Conservation (phyloP, 2,888 invertebrate species). For the Drosophila nr. perissopoda region DNA sequence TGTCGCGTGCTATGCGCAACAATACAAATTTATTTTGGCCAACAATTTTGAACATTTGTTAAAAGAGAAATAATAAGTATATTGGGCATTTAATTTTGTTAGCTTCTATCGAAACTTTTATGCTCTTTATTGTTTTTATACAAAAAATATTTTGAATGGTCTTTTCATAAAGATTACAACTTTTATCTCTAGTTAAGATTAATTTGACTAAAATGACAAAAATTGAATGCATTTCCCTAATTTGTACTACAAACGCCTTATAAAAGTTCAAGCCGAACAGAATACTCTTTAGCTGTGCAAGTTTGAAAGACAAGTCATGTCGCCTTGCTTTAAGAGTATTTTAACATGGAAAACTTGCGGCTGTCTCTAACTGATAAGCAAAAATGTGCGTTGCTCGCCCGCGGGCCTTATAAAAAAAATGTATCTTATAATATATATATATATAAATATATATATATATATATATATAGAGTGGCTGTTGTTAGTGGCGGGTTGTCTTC, state of each 20-base stretch:
- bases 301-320: not conserved
- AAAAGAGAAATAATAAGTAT: conserved; percentile 50
- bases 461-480: conserved; percentile 32
- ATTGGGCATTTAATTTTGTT: not conserved
- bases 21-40: conserved; percentile 57
- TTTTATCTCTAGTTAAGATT: not conserved
- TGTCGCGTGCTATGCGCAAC: conserved; percentile 74
- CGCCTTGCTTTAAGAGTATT: conserved; percentile 25
- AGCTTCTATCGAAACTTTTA: not conserved
- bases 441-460: not conserved
- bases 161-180: not conserved
- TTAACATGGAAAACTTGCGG: conserved; percentile 30
- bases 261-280: not conserved
- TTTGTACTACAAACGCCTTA: not conserved
- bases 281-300: not conserved
- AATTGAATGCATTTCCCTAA: not conserved
- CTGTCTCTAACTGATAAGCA: conserved; percentile 58
- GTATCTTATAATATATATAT: conserved; percentile 25
- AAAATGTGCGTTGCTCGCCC: conserved; percentile 51
- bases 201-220: not conserved
- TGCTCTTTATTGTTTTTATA: conserved; percentile 8
- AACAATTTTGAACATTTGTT: conserved; percentile 70
- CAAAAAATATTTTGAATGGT: not conserved
- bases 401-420: conserved; percentile 35
- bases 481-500: conserved; percentile 13